phyloP scores from a whole-genome alignment of 2,113 vertebrate genomes.

The Forbesichthys papilliferus region DNA sequence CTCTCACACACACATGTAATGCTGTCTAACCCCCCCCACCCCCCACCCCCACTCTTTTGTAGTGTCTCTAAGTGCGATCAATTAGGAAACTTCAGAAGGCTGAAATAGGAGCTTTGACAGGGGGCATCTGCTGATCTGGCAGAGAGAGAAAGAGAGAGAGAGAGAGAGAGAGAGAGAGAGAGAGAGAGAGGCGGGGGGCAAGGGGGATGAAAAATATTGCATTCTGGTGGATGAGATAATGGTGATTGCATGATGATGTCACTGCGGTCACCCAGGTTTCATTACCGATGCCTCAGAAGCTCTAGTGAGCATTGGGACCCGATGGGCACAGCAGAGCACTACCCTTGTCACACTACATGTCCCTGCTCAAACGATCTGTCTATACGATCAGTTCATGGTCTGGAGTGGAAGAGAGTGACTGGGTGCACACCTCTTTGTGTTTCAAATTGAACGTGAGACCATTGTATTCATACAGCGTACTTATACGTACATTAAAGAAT shows the following conservation, averaged over 20 bases:
- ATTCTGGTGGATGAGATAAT: slow-evolving; percentile 68
- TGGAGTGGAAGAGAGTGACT: no score
- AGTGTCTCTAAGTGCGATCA: slow-evolving; percentile 74
- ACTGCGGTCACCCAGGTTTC: slow-evolving; percentile 52
- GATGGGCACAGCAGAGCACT: slow-evolving; percentile 38
- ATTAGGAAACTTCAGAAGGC: slow-evolving; percentile 78
- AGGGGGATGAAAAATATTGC: slow-evolving; percentile 28
- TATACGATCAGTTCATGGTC: no score
- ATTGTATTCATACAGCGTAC: no score
- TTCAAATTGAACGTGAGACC: no score
- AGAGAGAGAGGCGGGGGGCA: slow-evolving; percentile 18
- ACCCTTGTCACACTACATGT: not conserved
- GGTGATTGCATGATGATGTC: slow-evolving; percentile 67
- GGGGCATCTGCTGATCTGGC: slow-evolving; percentile 72
- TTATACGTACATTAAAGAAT: no score
- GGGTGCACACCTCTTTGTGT: no score
- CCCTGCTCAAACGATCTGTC: no score
- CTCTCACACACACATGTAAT: slow-evolving; percentile 10
- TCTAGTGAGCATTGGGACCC: slow-evolving; percentile 16
- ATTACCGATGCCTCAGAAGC: slow-evolving; percentile 60
- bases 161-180: not conserved
- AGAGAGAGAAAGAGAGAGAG: slow-evolving; percentile 13
- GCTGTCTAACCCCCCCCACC: not conserved
- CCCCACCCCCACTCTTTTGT: slow-evolving; percentile 22
- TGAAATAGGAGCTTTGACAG: slow-evolving; percentile 75